Conservation (phyloP, 2,797 vertebrate species). For the Danionella dracula region DNA sequence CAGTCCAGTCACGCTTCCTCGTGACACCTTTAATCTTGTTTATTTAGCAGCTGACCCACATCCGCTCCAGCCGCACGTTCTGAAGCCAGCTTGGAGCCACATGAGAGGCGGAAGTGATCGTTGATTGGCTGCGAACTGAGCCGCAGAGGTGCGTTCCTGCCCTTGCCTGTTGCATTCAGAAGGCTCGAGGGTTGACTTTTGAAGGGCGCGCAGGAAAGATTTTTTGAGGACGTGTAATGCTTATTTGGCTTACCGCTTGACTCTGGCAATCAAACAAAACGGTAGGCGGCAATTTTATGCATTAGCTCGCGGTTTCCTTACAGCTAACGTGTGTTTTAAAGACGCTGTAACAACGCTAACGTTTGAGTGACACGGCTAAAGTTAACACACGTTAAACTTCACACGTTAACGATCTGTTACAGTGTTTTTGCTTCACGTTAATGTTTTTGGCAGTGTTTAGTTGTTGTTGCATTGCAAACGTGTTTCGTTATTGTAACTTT, state of each 20-base stretch:
- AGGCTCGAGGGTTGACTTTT: background rate
- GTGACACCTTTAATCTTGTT: background rate
- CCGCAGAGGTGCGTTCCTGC: background rate
- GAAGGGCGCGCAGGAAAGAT: background rate
- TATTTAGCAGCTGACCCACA: background rate
- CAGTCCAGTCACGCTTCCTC: background rate
- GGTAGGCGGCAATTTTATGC: background rate
- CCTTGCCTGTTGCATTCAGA: conserved; percentile 10
- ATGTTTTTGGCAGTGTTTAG: no score
- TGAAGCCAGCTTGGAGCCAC: background rate
- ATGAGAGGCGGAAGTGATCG: conserved; percentile 2
- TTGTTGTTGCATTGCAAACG: no score
- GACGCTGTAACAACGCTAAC: no score
- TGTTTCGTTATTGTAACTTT: no score
- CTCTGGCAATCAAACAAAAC: background rate
- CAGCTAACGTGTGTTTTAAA: no score
- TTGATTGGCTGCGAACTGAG: background rate
- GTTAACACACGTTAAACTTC: no score
- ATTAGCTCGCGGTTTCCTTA: no score
- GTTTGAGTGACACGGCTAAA: no score
- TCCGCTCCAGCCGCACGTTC: background rate
- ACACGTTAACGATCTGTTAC: no score
- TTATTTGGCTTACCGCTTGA: background rate
- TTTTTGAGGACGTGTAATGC: background rate
- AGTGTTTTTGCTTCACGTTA: no score